phyloP scores from a whole-genome alignment of 1,140 invertebrate species.

The Thalassaphorura encarpata region DNA sequence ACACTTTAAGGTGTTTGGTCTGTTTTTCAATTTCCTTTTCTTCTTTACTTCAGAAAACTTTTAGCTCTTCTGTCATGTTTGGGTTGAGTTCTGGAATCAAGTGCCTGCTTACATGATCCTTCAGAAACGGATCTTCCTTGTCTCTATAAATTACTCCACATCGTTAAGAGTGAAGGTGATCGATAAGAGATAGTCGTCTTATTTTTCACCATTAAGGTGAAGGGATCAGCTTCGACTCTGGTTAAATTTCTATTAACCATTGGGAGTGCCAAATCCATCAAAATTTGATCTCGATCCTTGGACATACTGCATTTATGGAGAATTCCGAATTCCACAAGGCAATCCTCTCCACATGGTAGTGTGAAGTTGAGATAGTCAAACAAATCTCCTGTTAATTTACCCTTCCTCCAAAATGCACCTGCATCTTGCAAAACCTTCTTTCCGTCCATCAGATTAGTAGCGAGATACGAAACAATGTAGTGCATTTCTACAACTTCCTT shows the following conservation, averaged over 20 bases:
- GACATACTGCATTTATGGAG: constrained; percentile 1
- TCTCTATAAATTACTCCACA: too few species aligned
- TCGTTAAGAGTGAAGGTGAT: too few species aligned
- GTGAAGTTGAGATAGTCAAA: constrained; percentile 5
- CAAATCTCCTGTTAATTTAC: background rate
- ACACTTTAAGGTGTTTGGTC: too few species aligned
- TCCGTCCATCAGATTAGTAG: constrained; percentile 1
- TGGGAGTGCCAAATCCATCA: background rate
- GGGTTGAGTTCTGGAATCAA: too few species aligned
- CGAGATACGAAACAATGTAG: constrained; percentile 5
- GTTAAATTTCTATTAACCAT: background rate
- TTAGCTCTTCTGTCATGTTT: too few species aligned
- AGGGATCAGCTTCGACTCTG: constrained; percentile 5
- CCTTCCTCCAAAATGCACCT: background rate
- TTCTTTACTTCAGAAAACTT: too few species aligned
- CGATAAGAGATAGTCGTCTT: background rate
- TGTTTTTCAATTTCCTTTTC: too few species aligned
- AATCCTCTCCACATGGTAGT: constrained; percentile 1
- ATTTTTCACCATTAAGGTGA: background rate
- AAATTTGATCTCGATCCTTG: background rate
- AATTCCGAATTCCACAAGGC: background rate
- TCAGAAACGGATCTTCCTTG: too few species aligned
- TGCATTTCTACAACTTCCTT: background rate
- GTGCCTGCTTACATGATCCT: too few species aligned
- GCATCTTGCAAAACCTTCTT: constrained; percentile 2